phyloP scores from a whole-genome alignment of 2,888 invertebrate species.

The Megalurothrips usitatus region DNA sequence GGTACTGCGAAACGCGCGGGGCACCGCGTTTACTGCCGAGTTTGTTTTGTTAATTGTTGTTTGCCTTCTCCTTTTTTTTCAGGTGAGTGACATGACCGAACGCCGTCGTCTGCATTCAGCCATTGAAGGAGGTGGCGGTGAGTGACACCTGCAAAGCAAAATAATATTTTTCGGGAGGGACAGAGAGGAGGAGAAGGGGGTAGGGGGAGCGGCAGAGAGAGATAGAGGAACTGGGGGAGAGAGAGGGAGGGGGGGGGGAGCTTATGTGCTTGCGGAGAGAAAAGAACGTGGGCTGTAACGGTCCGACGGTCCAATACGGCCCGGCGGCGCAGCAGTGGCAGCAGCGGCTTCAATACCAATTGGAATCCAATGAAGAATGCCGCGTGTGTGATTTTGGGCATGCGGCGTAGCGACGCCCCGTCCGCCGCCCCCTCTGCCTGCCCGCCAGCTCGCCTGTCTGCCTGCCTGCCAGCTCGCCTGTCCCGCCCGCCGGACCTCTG shows the following conservation, averaged over 20 bases:
- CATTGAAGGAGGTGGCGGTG: neutral
- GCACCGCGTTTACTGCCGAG: no score
- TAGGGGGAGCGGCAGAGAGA: neutral
- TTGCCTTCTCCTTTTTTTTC: slow-evolving; percentile 9
- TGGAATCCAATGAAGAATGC: slow-evolving; percentile 24
- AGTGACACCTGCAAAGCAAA: slow-evolving; percentile 24
- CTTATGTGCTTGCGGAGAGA: neutral
- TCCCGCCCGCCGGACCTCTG: no score
- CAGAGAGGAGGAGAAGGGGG: neutral
- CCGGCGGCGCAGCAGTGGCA: neutral
- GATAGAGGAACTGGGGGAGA: neutral
- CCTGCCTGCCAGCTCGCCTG: no score
- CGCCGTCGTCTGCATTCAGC: neutral
- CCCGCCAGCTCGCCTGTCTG: no score
- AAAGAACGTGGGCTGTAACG: neutral
- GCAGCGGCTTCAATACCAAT: slow-evolving; percentile 16
- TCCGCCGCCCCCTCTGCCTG: neutral
- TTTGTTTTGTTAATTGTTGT: slow-evolving; percentile 27
- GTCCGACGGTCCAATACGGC: neutral
- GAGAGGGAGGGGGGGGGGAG: neutral
- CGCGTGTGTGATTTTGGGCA: neutral
- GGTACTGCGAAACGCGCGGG: no score
- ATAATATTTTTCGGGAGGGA: slow-evolving; percentile 2
- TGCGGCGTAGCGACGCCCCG: neutral
- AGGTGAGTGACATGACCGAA: neutral